These are phyloP conservation scores for Shargacucullia verbasci DNA, from an alignment of 2,888 invertebrate species.

Conservation along the genomic window DNA sequence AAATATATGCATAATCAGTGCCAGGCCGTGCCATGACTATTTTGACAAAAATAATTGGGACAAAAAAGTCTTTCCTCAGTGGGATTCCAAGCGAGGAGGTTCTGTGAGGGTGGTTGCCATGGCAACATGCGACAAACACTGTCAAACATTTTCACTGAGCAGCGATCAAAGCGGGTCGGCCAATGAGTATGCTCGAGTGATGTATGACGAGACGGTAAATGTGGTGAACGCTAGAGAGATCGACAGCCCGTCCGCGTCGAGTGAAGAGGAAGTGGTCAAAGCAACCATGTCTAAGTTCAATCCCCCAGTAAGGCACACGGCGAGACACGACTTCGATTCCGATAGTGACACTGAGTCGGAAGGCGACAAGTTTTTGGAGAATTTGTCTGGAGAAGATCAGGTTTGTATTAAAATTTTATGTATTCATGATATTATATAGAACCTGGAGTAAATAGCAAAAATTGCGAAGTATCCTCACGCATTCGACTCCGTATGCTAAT, in stretches of 20 bases:
- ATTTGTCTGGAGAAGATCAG: constrained; percentile 73
- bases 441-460: no score
- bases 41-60: constrained; percentile 48
- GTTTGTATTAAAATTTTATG: constrained; percentile 52
- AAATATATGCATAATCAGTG: constrained; percentile 54
- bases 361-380: constrained; percentile 74
- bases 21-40: constrained; percentile 61
- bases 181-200: constrained; percentile 68
- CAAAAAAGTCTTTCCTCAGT: constrained; percentile 62
- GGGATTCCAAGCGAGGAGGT: constrained; percentile 65
- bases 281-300: constrained; percentile 84
- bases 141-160: constrained; percentile 76
- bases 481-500: no score
- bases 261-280: constrained; percentile 73
- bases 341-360: constrained; percentile 81
- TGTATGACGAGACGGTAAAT: constrained; percentile 90
- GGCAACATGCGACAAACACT: constrained; percentile 85
- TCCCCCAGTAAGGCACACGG: constrained; percentile 80
- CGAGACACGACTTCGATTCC: constrained; percentile 83
- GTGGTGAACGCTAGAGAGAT: constrained; percentile 89
- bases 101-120: constrained; percentile 77
- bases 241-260: constrained; percentile 79
- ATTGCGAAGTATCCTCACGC: background rate
- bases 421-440: no score
- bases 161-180: constrained; percentile 52